phyloP scores from a whole-genome alignment of 2,888 invertebrate species.

The Poecilus cupreus region DNA sequence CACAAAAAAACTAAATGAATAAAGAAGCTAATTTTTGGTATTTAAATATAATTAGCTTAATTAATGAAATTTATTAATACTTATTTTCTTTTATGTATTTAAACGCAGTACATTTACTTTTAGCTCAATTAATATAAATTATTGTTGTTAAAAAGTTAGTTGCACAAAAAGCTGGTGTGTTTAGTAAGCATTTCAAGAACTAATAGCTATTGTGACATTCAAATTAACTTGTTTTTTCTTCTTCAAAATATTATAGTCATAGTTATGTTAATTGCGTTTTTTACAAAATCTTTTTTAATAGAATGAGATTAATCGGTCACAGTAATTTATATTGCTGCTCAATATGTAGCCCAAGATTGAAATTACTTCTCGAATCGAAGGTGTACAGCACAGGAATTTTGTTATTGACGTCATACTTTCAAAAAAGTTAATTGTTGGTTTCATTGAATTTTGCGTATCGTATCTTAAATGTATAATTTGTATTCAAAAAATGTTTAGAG shows the following conservation, averaged over 20 bases:
- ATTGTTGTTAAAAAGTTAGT: too few relatives aligned
- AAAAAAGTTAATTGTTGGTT: conserved; percentile 9
- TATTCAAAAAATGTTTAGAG: not conserved
- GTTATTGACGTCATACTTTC: conserved; percentile 3
- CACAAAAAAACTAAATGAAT: not conserved
- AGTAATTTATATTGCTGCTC: not conserved
- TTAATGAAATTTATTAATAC: not conserved
- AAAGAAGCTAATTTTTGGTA: not conserved
- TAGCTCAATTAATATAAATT: too few relatives aligned
- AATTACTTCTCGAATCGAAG: not conserved
- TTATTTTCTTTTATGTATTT: not conserved
- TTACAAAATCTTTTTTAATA: too few relatives aligned
- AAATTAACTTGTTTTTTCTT: too few relatives aligned
- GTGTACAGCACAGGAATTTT: not conserved
- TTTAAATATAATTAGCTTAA: not conserved
- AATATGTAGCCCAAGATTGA: not conserved
- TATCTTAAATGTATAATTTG: not conserved
- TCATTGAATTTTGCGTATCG: not conserved
- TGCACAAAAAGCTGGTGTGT: too few relatives aligned
- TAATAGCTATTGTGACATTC: too few relatives aligned
- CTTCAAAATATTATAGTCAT: too few relatives aligned
- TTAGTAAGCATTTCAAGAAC: too few relatives aligned
- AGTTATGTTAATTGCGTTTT: too few relatives aligned
- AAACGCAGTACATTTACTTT: not conserved
- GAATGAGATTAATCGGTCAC: too few relatives aligned